Base-by-base conservation (phyloP, 2,888 invertebrate genomes). In the Julus scanicus region DNA sequence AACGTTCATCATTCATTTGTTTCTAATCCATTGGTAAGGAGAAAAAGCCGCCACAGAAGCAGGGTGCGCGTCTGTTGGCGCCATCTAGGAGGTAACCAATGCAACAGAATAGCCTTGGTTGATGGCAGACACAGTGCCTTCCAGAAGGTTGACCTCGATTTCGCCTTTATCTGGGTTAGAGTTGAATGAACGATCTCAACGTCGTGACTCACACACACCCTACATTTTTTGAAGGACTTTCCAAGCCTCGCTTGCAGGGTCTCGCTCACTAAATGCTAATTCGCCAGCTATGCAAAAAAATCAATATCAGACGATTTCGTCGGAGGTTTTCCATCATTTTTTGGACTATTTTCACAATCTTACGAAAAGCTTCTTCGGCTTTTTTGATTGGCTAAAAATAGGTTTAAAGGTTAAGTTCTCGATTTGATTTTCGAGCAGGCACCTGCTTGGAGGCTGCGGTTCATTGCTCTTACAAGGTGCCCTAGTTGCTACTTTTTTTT, bases 201-300 rank as follows among this genome's bases (percentile, higher is more conserved):
- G 71, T 71, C 71, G 71, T 71, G 71, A 71, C 71, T 71, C 71
- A 71, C 71, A 71, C 71, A 71, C 71, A 71, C 71, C 71, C 71
- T 71, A 37, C 71, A 71, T 71, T 71, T 71, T 71, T 71, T 71
- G 71, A 71, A 71, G 71, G 71, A 71, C 71, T 71, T 71, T 71
- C 71, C 71, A 29, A 71, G 71, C 71, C 71, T 71, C 71, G 71
- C 29, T 9, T n/a, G 29, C 29, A 71, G 29, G 71, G 71, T 71
- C 71, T 29, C 29, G 71, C 11, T 71, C 9, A 29, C n/a, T 29
- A 71, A 71, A 71, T 71, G 71, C 29, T 71, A 71, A 71, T 71
- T 9, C 29, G n/a, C 9, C 71, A 29, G 8, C 71, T 71, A 9
- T 29, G 71, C 29, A 9, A 71, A 71, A 71, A 63, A 63, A 71